Base-by-base conservation (phyloP, 37 sponge, comb jelly and placozoan species). In the Amphimedon queenslandica region DNA sequence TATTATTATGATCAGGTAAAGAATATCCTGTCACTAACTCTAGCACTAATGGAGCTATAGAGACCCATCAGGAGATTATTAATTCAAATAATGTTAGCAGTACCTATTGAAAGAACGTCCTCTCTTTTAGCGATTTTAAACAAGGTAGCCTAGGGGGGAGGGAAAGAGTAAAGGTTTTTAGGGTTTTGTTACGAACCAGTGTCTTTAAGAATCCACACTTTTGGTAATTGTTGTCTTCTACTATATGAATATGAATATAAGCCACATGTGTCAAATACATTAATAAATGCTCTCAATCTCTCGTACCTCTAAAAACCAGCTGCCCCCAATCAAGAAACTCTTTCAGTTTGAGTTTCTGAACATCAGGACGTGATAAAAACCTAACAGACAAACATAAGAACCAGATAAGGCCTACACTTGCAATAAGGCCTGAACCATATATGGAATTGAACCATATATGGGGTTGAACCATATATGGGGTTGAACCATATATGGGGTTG, bases 281-380 rank as follows among this genome's bases (percentile, higher is more conserved):
- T n/a, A n/a, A n/a, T n/a, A n/a, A n/a, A n/a, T n/a, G n/a, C n/a
- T n/a, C n/a, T n/a, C n/a, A n/a, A n/a, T n/a, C n/a, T n/a, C n/a
- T n/a, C n/a, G n/a, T n/a, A n/a, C n/a, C n/a, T n/a, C n/a, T n/a
- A n/a, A n/a, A n/a, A n/a, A n/a, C n/a, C n/a, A n/a, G n/a, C n/a
- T n/a, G n/a, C n/a, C 71, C 64, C 93, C 88, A 87, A 31, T 92
- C 88, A 37, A 92, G 57, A 71, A 87, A 87, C 10, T 78, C 80
- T 11, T 70, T 37, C 61, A 89, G 77, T 67, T 75, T 89, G 4
- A 64, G 74, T 53, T 42, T 65, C 73, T 72, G 67, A 56, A 86
- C 77, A 78, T 92, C 96, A 27, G 93, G 93, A 11, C 96, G 79
- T 0, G 90, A 72, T 47, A 92, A 23, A 32, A 95, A 82, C 64